Conservation (phyloP, 2,797 vertebrate genomes). For the Epinephelus malabaricus region DNA sequence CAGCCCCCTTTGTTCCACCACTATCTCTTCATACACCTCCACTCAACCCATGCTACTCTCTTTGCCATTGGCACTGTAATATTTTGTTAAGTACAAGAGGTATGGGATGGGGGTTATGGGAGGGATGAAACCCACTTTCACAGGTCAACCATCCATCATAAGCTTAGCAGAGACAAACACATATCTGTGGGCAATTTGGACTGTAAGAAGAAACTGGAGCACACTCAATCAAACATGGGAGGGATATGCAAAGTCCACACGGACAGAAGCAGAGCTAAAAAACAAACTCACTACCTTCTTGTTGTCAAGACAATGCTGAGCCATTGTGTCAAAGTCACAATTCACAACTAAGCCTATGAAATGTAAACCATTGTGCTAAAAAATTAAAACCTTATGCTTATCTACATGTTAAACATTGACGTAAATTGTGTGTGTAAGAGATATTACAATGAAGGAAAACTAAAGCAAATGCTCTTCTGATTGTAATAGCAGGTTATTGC, state of each 20-base stretch:
- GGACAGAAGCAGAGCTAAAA: background rate
- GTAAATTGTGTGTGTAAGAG: background rate
- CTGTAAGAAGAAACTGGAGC: slow-evolving; percentile 17
- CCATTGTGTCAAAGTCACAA: background rate
- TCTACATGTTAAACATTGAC: slow-evolving; percentile 23
- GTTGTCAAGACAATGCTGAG: background rate
- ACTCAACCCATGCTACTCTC: slow-evolving; percentile 1
- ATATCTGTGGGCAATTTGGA: slow-evolving; percentile 22
- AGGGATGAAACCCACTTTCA: slow-evolving; percentile 19
- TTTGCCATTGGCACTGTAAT: slow-evolving; percentile 22
- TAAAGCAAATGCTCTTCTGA: slow-evolving; percentile 27
- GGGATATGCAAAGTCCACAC: background rate
- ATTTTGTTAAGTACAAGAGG: slow-evolving; percentile 14
- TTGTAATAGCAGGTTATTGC: slow-evolving; percentile 41
- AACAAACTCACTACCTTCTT: background rate
- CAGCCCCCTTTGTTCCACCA: slow-evolving; percentile 45
- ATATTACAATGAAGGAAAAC: slow-evolving; percentile 5
- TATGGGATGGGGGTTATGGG: background rate
- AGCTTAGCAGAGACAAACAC: slow-evolving; percentile 24
- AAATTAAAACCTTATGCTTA: slow-evolving; percentile 14
- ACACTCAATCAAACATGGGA: background rate
- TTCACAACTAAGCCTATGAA: background rate
- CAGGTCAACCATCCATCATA: slow-evolving; percentile 11
- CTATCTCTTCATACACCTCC: slow-evolving; percentile 14
- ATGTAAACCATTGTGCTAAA: slow-evolving; percentile 7